Percentiles rank a stretch among this genome's conserved stretches.
Conservation (phyloP, 2,113 vertebrate species). For the Tiliqua scincoides region DNA sequence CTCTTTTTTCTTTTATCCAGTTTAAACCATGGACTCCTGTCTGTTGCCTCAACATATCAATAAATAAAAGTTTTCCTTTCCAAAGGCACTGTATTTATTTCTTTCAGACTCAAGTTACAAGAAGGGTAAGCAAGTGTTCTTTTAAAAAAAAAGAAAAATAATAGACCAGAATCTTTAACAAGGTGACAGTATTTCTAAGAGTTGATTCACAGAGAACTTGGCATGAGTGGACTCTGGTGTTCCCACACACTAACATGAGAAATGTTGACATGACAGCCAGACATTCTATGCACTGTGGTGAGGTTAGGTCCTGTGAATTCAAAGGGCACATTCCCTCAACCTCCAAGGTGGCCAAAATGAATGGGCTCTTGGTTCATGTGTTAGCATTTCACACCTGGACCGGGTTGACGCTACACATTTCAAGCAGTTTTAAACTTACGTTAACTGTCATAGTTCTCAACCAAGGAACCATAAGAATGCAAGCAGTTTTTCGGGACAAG, state of each 20-base stretch:
- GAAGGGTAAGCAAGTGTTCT: background rate
- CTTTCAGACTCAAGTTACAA: background rate
- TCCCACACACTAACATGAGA: background rate
- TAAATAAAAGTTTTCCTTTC: background rate
- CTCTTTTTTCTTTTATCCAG: too few species aligned
- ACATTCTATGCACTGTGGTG: background rate
- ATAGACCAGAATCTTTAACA: background rate
- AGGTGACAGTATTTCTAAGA: background rate
- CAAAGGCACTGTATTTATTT: slow-evolving; percentile 26
- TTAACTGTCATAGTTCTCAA: background rate
- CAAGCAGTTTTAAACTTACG: background rate
- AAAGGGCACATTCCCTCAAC: background rate
- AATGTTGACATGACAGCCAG: background rate
- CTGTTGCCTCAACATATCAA: background rate
- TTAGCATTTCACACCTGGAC: background rate
- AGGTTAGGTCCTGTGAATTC: background rate
- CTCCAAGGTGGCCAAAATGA: background rate
- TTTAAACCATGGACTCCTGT: background rate
- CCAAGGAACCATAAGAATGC: background rate
- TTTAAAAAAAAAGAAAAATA: background rate
- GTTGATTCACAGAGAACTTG: background rate
- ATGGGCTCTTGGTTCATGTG: background rate
- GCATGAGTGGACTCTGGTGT: background rate
- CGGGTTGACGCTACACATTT: background rate
- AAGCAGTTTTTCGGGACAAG: background rate